Conservation (phyloP, 2,888 invertebrate genomes). For the Diploptera punctata region DNA sequence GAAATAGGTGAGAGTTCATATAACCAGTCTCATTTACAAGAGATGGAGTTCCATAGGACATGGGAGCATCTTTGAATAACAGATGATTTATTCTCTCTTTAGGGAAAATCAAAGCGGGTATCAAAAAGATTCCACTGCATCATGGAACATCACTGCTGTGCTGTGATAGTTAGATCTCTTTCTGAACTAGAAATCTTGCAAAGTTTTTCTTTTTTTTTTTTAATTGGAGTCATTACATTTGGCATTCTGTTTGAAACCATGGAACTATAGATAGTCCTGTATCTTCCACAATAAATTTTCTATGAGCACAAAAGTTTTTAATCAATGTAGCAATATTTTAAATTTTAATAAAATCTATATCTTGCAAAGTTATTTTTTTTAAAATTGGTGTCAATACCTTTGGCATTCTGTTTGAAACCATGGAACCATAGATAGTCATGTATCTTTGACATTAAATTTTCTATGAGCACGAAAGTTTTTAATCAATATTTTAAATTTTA, state of each 20-base stretch:
- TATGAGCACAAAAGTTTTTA: conserved; percentile 45
- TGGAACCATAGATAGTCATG: conserved; percentile 46
- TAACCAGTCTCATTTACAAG: conserved; percentile 42
- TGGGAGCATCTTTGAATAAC: conserved; percentile 39
- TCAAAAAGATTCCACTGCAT: conserved; percentile 40
- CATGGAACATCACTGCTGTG: conserved; percentile 39
- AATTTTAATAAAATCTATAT: conserved; percentile 47
- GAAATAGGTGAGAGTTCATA: conserved; percentile 41
- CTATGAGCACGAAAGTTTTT: conserved; percentile 45
- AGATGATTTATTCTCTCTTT: conserved; percentile 40
- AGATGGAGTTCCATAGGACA: conserved; percentile 35
- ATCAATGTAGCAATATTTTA: conserved; percentile 44
- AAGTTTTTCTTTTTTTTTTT: conserved; percentile 46
- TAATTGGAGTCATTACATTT: conserved; percentile 46
- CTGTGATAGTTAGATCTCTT: conserved; percentile 45
- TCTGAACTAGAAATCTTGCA: conserved; percentile 46
- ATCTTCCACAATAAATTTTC: conserved; percentile 46
- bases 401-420: conserved; percentile 46
- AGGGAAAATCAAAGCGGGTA: conserved; percentile 43
- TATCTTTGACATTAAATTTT: conserved; percentile 47
- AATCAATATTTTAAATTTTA: conserved; percentile 45
- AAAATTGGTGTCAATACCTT: conserved; percentile 46
- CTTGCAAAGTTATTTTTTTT: conserved; percentile 47
- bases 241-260: conserved; percentile 47
- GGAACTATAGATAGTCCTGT: conserved; percentile 46